phyloP scores from a whole-genome alignment of 1,140 invertebrate species.

The Drosophila hydei region DNA sequence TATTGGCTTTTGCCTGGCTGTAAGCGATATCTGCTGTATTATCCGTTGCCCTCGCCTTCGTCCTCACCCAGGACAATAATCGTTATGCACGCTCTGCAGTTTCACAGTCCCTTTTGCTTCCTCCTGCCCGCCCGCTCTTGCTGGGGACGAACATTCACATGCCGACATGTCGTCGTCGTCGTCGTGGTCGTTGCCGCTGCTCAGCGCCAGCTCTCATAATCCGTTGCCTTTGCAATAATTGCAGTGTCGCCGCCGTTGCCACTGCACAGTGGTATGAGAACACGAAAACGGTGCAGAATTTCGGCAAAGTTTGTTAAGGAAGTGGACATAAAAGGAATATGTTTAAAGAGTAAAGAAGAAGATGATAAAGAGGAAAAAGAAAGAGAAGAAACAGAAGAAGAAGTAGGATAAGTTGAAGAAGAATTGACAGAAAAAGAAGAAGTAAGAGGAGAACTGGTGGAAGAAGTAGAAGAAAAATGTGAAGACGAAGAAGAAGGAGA shows the following conservation, averaged over 20 bases:
- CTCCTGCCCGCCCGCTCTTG: not conserved
- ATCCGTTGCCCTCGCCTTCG: constrained; percentile 7
- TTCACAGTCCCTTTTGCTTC: constrained; percentile 11
- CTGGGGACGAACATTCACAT: constrained; percentile 41
- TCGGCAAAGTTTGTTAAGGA: too few relatives aligned
- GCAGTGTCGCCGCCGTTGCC: constrained; percentile 51
- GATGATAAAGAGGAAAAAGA: too few relatives aligned
- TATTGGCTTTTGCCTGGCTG: constrained; percentile 5
- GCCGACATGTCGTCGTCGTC: constrained; percentile 28
- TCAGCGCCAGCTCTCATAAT: constrained; percentile 72
- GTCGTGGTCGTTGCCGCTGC: constrained; percentile 24
- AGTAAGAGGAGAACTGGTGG: too few relatives aligned
- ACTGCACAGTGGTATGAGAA: constrained; percentile 36
- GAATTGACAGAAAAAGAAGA: too few relatives aligned
- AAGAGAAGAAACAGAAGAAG: too few relatives aligned
- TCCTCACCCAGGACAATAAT: constrained; percentile 58
- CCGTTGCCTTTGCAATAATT: constrained; percentile 66
- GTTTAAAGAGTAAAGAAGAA: too few relatives aligned
- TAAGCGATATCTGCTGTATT: constrained; percentile 27
- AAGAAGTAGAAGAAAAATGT: too few relatives aligned
- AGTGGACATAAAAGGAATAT: too few relatives aligned
- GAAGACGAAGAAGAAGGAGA: too few relatives aligned
- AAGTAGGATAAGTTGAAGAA: too few relatives aligned
- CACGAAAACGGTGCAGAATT: not conserved
- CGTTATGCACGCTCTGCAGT: constrained; percentile 59